A percentile compares a stretch with the other conserved stretches of the same genome.
These are phyloP conservation scores for Heliopora coerulea DNA, from an alignment of 92 coral and sea anemone species.

Conservation along the genomic window DNA sequence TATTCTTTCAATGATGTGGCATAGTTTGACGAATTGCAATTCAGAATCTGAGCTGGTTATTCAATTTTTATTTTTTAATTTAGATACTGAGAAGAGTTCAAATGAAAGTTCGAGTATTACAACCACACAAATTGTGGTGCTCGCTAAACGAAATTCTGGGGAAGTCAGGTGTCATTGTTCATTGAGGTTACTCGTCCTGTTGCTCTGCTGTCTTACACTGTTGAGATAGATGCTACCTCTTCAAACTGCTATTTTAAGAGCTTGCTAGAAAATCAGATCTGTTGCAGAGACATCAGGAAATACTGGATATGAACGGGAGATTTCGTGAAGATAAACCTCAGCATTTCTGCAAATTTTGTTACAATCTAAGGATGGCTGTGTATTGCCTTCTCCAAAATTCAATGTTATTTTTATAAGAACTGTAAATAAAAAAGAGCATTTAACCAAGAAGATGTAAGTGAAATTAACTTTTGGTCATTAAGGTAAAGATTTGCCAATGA, in stretches of 20 bases:
- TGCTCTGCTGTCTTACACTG: constrained; percentile 2
- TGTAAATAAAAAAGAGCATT: constrained; percentile 18
- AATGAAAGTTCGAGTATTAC: neutral
- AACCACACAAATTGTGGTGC: neutral
- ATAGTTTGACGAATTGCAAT: no score
- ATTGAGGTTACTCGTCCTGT: neutral
- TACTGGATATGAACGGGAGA: neutral
- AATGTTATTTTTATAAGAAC: constrained; percentile 33
- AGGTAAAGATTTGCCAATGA: no score
- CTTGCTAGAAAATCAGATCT: neutral
- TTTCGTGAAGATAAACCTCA: constrained; percentile 10
- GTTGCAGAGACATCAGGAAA: neutral
- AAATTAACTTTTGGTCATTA: no score
- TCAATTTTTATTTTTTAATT: no score
- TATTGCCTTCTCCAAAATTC: neutral
- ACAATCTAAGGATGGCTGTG: neutral
- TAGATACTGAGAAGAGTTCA: no score
- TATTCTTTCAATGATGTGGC: no score
- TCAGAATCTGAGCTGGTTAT: no score
- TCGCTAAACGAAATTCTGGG: neutral
- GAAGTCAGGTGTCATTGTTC: neutral
- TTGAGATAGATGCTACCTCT: constrained; percentile 1
- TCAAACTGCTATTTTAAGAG: neutral
- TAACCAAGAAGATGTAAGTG: no score
- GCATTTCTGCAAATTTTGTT: neutral